phyloP scores from a whole-genome alignment of 1,140 invertebrate genomes.

The Drosophila virilis region DNA sequence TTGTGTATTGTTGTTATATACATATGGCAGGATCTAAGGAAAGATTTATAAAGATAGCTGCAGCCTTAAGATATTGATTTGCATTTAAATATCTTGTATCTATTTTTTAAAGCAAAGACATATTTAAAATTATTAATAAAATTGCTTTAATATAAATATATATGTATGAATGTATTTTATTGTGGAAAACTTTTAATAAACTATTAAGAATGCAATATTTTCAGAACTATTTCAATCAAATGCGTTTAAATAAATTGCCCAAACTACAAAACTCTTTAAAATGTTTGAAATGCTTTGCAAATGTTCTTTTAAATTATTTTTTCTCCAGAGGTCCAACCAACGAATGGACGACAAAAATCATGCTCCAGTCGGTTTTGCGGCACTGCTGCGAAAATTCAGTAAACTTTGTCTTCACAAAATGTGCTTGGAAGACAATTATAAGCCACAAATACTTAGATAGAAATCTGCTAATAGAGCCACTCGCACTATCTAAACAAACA shows the following conservation, averaged over 20 bases:
- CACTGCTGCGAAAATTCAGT: conserved; percentile 1
- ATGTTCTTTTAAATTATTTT: neutral
- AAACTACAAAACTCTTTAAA: conserved; percentile 11
- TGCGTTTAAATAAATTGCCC: neutral
- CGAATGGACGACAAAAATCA: conserved; percentile 33
- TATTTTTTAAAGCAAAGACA: too few species aligned
- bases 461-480: conserved; percentile 55
- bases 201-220: too few species aligned
- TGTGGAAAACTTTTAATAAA: neutral
- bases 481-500: conserved; percentile 40
- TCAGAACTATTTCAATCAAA: neutral
- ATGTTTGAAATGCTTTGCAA: neutral
- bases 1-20: too few species aligned
- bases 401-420: conserved; percentile 49
- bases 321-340: neutral
- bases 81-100: too few species aligned
- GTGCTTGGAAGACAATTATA: conserved; percentile 53
- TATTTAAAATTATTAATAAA: too few species aligned
- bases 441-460: conserved; percentile 43
- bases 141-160: neutral
- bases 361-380: conserved; percentile 10
- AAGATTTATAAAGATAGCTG: too few species aligned
- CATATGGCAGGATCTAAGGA: too few species aligned
- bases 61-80: too few species aligned
- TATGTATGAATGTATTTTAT: neutral